Evolutionary conservation across 2,888 invertebrate species (phyloP).

Genomic region (Nomada flava): DNA sequence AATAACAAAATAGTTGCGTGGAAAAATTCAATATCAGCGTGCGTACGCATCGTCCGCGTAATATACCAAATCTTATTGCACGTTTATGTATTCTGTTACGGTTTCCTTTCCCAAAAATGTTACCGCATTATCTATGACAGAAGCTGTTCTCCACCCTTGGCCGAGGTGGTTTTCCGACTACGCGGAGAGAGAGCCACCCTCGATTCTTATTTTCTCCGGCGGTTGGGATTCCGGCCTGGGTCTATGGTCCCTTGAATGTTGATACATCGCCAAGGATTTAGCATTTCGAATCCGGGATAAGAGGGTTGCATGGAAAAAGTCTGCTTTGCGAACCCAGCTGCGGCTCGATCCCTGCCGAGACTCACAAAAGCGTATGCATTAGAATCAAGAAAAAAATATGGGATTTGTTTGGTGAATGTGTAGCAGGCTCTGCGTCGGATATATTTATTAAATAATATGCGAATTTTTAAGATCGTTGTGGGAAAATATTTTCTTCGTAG

Average conservation of each 20-base stretch:
- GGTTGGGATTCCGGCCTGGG: constrained; percentile 18
- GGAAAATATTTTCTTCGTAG: too few relatives aligned
- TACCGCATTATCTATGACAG: constrained; percentile 52
- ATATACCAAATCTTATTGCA: constrained; percentile 67
- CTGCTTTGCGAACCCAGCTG: constrained; percentile 6
- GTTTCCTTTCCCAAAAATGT: constrained; percentile 37
- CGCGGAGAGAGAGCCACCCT: constrained; percentile 16
- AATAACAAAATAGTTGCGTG: not conserved
- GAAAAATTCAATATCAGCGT: constrained; percentile 9
- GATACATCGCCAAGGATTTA: constrained; percentile 56
- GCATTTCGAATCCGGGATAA: constrained; percentile 46
- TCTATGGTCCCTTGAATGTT: constrained; percentile 42
- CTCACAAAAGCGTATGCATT: not conserved
- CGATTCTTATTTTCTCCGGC: constrained; percentile 42
- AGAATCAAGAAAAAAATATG: constrained; percentile 6
- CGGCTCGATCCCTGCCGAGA: constrained; percentile 9
- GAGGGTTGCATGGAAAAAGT: constrained; percentile 34
- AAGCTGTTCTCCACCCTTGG: constrained; percentile 16
- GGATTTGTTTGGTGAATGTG: not conserved
- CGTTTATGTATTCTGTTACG: constrained; percentile 67
- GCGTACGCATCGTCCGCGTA: constrained; percentile 14
- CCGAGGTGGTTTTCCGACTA: constrained; percentile 29
- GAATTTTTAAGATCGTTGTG: too few relatives aligned
- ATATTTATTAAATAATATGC: too few relatives aligned
- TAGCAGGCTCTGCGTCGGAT: too few relatives aligned